phyloP scores from a whole-genome alignment of 2,113 vertebrate species.

The Asarcornis scutulata region DNA sequence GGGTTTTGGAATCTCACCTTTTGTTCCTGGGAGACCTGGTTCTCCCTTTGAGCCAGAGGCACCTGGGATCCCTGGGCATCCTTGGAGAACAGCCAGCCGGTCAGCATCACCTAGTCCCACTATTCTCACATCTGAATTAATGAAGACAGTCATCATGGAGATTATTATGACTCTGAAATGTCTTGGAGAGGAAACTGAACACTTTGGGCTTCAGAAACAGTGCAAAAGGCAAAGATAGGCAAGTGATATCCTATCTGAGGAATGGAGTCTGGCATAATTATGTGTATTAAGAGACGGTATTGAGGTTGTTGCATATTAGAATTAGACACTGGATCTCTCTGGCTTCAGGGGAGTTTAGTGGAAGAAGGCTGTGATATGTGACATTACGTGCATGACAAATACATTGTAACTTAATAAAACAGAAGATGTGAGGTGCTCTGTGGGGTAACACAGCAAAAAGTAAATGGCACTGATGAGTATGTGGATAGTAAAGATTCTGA shows the following conservation, averaged over 20 bases:
- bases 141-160: neutral
- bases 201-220: neutral
- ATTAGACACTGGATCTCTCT: neutral
- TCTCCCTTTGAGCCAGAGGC: conserved; percentile 29
- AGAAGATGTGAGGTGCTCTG: neutral
- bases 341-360: neutral
- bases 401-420: neutral
- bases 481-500: neutral
- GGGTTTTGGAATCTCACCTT: neutral
- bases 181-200: neutral
- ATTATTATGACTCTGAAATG: neutral
- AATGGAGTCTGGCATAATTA: neutral
- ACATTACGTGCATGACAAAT: neutral
- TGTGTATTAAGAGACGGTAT: neutral
- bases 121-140: conserved; percentile 34
- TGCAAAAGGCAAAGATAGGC: neutral
- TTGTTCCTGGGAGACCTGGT: conserved; percentile 21
- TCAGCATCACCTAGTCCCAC: conserved; percentile 25
- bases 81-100: neutral
- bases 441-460: neutral
- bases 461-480: neutral
- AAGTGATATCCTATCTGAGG: neutral
- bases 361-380: neutral
- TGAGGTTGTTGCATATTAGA: neutral
- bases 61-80: conserved; percentile 46